A percentile compares a stretch with the other conserved stretches of the same genome.
Evolutionary conservation across 2,113 vertebrate species (phyloP).

Genomic region (Etia nguti): DNA sequence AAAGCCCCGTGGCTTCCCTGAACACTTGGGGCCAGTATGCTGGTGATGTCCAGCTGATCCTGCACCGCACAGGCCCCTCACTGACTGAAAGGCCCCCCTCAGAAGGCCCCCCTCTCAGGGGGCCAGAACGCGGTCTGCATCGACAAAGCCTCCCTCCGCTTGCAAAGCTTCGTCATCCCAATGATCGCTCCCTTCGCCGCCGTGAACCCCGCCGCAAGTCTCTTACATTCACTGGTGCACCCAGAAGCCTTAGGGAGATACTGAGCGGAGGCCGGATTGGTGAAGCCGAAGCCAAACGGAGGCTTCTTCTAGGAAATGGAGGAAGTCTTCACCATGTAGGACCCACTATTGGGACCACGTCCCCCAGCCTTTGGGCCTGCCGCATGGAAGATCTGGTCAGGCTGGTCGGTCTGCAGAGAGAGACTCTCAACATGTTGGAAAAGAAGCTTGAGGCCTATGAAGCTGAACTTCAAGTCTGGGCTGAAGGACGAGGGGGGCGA

Average conservation of each 20-base stretch:
- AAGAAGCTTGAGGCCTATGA: conserved; percentile 83
- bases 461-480: conserved; percentile 81
- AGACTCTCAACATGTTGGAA: conserved; percentile 85
- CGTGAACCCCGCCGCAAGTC: conserved; percentile 94
- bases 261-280: conserved; percentile 78
- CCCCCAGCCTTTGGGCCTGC: conserved; percentile 65
- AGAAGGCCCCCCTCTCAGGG: conserved; percentile 80
- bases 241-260: conserved; percentile 89
- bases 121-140: conserved; percentile 88
- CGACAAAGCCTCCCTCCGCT: conserved; percentile 91
- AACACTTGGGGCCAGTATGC: conserved; percentile 99
- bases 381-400: conserved; percentile 81
- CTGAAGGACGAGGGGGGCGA: conserved; percentile 69
- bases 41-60: conserved; percentile 91
- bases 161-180: conserved; percentile 85
- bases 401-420: conserved; percentile 85
- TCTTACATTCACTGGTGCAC: conserved; percentile 90
- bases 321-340: conserved; percentile 53
- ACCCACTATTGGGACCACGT: conserved; percentile 11
- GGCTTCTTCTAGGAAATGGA: conserved; percentile 67
- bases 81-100: conserved; percentile 89
- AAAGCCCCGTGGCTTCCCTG: conserved; percentile 90
- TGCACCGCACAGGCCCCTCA: conserved; percentile 89
- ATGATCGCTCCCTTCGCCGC: conserved; percentile 83
- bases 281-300: conserved; percentile 81